Percentiles rank a stretch among this genome's conserved stretches.
Evolutionary conservation across 2,113 vertebrate genomes (phyloP).

Genomic region (Apodemus sylvaticus): DNA sequence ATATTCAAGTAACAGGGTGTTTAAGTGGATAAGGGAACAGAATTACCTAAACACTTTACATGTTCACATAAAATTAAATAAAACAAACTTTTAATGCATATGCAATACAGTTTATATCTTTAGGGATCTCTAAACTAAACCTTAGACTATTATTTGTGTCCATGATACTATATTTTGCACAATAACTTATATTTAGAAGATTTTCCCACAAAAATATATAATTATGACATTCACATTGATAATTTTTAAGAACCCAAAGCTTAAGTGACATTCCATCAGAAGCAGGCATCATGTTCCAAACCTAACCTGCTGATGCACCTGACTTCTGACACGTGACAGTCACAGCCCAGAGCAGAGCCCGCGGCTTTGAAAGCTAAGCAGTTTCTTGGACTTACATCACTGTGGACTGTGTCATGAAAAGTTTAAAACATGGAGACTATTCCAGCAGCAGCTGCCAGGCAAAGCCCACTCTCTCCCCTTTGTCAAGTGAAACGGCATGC

Average conservation of each 20-base stretch:
- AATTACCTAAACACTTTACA: constrained; percentile 85
- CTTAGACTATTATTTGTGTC: constrained; percentile 87
- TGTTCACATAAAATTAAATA: constrained; percentile 89
- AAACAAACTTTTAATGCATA: constrained; percentile 88
- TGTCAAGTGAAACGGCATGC: constrained; percentile 26
- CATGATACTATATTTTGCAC: constrained; percentile 87
- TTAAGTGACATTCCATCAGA: constrained; percentile 82
- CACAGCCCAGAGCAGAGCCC: constrained; percentile 79
- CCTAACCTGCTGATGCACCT: constrained; percentile 75
- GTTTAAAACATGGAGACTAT: constrained; percentile 63
- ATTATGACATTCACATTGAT: constrained; percentile 91
- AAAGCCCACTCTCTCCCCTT: constrained; percentile 71
- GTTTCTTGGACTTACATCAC: constrained; percentile 76
- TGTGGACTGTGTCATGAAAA: constrained; percentile 76
- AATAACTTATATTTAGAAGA: constrained; percentile 91
- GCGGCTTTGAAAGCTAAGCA: constrained; percentile 79
- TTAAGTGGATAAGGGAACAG: constrained; percentile 81
- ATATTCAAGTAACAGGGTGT: constrained; percentile 89
- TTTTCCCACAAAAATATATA: constrained; percentile 90
- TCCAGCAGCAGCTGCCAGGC: constrained; percentile 69
- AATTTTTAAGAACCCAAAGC: constrained; percentile 86
- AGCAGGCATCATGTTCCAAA: constrained; percentile 77
- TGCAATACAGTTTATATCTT: constrained; percentile 87
- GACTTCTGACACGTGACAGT: constrained; percentile 81
- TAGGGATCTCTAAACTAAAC: constrained; percentile 88